A percentile compares a stretch with the other conserved stretches of the same genome.
Evolutionary conservation across 2,888 invertebrate genomes (phyloP).

Genomic region (Apodemia mormo): DNA sequence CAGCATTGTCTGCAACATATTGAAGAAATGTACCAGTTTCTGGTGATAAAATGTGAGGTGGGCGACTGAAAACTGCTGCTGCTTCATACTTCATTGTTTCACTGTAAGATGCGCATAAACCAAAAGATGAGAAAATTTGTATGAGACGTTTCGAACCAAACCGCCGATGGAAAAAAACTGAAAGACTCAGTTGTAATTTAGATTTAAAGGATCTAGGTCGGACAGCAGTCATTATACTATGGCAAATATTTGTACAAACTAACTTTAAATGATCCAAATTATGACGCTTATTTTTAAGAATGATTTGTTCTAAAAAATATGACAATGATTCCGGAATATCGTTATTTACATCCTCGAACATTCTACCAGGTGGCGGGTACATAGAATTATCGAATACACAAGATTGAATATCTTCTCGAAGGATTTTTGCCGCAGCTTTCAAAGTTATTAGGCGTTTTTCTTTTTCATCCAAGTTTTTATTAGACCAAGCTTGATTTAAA

Average conservation of each 20-base stretch:
- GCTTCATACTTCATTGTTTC: slow-evolving; percentile 37
- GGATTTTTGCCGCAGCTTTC: background rate
- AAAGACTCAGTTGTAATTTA: slow-evolving; percentile 41
- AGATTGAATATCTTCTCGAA: slow-evolving; percentile 9
- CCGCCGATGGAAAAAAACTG: slow-evolving; percentile 28
- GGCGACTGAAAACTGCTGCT: slow-evolving; percentile 39
- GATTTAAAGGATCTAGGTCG: slow-evolving; percentile 40
- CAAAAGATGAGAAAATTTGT: slow-evolving; percentile 37
- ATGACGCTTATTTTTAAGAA: slow-evolving; percentile 40
- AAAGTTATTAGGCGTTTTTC: background rate
- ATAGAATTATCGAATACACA: background rate
- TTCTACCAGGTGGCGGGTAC: slow-evolving; percentile 1
- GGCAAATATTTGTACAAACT: slow-evolving; percentile 34
- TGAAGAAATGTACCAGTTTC: slow-evolving; percentile 36
- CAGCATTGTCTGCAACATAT: slow-evolving; percentile 40
- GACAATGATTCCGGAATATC: slow-evolving; percentile 19
- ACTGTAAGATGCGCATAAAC: slow-evolving; percentile 40
- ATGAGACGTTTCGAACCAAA: slow-evolving; percentile 26
- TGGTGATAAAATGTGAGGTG: slow-evolving; percentile 35
- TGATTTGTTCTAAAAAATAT: slow-evolving; percentile 30
- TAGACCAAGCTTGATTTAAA: background rate
- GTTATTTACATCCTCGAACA: slow-evolving; percentile 21
- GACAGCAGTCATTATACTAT: slow-evolving; percentile 34
- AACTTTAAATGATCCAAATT: slow-evolving; percentile 39
- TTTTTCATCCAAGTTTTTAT: background rate